Evolutionary conservation across 2,113 vertebrate species (phyloP), one percentile per base, ranked within the genome.

Genomic region (Rousettus leschenaultii): DNA sequence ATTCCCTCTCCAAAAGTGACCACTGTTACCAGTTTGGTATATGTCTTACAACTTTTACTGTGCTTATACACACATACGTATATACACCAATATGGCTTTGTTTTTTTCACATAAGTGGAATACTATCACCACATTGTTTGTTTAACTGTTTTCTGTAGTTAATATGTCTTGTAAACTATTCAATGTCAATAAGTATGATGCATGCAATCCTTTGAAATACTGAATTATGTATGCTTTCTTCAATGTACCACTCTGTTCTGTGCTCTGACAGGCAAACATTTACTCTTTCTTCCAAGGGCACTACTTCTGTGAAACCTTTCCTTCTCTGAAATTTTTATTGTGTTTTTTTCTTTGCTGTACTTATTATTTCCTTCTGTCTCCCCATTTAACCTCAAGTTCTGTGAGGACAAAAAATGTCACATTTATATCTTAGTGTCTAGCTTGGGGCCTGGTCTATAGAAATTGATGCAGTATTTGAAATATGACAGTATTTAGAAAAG

Each of bases 311-410:
- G 18, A 92, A 85, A 66, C 9, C 55, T 65, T 53, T 82, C 40
- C 30, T 45, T 66, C 19, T 33, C 26, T 40, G 57, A 80, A 68
- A 87, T 1, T 24, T 59, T 59, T 51, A 71, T 28, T 73, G 33
- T 48, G 5, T 21, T 65, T 92, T 92, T 95, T 38, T 43, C 40
- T 86, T 77, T 51, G 11, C 53, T 70, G 18, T 85, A 65, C 43
- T 95, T 71, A 77, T 35, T 71, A 85, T 70, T 75, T 68, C 74
- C 57, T 61, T 96, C 66, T 53, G 48, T 18, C 65, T 89, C 59
- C 35, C 5, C 75, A 80, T 86, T 93, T 90, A 89, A 89, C 13
- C n/a, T 82, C 30, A 95, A 66, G 68, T 82, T 95, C 63, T 75
- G 0, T 73, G 48, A 95, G 38, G 35, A 89, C 28, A 80, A 28